phyloP scores from a whole-genome alignment of 2,888 invertebrate species.

The Pedicia rivosa region DNA sequence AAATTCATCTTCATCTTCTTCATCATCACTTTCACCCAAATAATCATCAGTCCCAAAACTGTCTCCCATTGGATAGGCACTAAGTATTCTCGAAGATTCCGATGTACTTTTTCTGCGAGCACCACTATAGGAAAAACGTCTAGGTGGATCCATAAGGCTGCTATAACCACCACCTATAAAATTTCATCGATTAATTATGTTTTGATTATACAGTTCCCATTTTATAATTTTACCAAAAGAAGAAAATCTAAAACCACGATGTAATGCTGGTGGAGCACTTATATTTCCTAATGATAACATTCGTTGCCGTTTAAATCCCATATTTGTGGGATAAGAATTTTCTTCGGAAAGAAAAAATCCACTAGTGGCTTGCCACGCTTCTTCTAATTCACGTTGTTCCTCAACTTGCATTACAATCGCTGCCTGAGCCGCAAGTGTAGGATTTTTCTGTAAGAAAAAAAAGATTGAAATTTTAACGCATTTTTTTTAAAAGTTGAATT shows the following conservation, averaged over 20 bases:
- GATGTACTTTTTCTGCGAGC: conserved; percentile 41
- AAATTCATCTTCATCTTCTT: conserved; percentile 31
- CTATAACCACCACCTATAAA: conserved; percentile 49
- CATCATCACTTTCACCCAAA: conserved; percentile 31
- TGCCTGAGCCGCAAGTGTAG: conserved; percentile 61
- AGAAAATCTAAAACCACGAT: conserved; percentile 37
- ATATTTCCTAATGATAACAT: conserved; percentile 53
- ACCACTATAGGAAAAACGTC: conserved; percentile 37
- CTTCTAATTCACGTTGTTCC: conserved; percentile 57
- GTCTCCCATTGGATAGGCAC: conserved; percentile 31
- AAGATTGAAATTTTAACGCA: neutral
- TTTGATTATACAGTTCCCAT: neutral
- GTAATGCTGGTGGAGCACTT: conserved; percentile 36
- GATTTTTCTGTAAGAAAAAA: conserved; percentile 35
- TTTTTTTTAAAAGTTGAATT: neutral
- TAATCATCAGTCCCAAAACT: conserved; percentile 31
- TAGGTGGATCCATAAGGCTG: conserved; percentile 49
- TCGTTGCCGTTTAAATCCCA: conserved; percentile 35
- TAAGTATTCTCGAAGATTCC: conserved; percentile 34
- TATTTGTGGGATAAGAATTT: conserved; percentile 25
- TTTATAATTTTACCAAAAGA: conserved; percentile 31
- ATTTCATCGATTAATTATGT: neutral
- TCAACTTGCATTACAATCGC: conserved; percentile 61
- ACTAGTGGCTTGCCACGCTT: conserved; percentile 52
- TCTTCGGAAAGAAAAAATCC: conserved; percentile 34